A percentile compares a stretch with the other conserved stretches of the same genome.
phyloP scores from a whole-genome alignment of 2,113 vertebrate species.

The Sebastes fasciatus region DNA sequence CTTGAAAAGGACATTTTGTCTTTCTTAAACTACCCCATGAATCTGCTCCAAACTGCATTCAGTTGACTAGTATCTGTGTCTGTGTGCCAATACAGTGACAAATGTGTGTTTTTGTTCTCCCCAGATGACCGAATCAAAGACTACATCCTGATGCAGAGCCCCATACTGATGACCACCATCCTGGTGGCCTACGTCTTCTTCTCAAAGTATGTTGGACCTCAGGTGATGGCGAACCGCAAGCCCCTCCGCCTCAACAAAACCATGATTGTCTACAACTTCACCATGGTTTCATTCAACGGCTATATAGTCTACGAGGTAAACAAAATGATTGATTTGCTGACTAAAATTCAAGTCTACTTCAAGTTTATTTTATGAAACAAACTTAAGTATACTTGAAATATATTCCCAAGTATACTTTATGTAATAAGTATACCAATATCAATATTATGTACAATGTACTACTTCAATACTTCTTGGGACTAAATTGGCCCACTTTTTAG shows the following conservation, averaged over 20 bases:
- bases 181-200: slow-evolving; percentile 90
- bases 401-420: no score
- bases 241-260: slow-evolving; percentile 89
- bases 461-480: no score
- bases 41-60: neutral
- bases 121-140: slow-evolving; percentile 89
- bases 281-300: slow-evolving; percentile 90
- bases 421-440: no score
- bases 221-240: slow-evolving; percentile 95
- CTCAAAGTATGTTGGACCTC: slow-evolving; percentile 90
- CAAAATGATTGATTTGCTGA: neutral
- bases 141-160: slow-evolving; percentile 93
- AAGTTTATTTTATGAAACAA: no score
- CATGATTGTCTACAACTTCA: slow-evolving; percentile 96
- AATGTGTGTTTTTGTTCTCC: slow-evolving; percentile 29
- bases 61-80: neutral
- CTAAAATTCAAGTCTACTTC: neutral
- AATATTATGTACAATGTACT: no score
- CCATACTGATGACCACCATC: slow-evolving; percentile 88
- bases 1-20: neutral
- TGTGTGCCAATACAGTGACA: slow-evolving; percentile 8
- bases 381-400: no score
- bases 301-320: slow-evolving; percentile 96
- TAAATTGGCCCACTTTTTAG: no score
- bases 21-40: neutral